Base-by-base conservation (phyloP, 2,797 vertebrate species). In the Megaceryle alcyon region DNA sequence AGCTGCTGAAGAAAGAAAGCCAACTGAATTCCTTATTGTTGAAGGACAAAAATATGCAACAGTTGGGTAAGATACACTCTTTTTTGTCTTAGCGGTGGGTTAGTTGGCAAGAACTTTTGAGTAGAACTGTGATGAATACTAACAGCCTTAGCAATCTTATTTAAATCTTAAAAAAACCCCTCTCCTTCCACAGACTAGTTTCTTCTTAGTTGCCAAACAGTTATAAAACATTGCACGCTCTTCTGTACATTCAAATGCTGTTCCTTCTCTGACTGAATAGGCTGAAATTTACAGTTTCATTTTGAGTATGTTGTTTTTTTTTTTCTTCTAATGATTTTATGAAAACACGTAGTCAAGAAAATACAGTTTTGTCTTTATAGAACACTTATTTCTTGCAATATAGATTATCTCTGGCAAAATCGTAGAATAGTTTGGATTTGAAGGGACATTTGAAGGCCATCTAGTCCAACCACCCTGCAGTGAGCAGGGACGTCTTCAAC, bases 1-100 rank as follows among this genome's bases (percentile, higher is more conserved):
- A 98, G 99, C 97, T 97, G 75, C 97, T 33, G 98, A 99, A 90
- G 99, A 99, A 84, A 98, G 98, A 94, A 99, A 99, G 85, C 98
- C 99, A 43, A 61, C 98, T 3, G 99, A 99, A 41, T 99, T 99
- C 86, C 98, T 99, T 88, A 95, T 98, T 59, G 98, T 99, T 7
- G 98, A 99, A 80, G 99, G 99, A 48, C 98, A 99, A 87, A 99
- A 98, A 81, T 99, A 99, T 70, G 99, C 99, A 41, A 99, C 99
- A 4, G 98, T 99, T n/a, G 99, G 99, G 99, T 99, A 98, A 96
- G 99, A 95, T 71, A 51, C 43, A 49, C 64, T 88, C 59, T 94
- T 84, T 41, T 92, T 70, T 70, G 53, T 79, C 33, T 79, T 92
- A 76, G 25, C 66, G 64, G 22, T 64, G 69, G 21, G 25, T 92